Base-by-base conservation (phyloP, 2,113 vertebrate species). In the Argyrosomus japonicus region DNA sequence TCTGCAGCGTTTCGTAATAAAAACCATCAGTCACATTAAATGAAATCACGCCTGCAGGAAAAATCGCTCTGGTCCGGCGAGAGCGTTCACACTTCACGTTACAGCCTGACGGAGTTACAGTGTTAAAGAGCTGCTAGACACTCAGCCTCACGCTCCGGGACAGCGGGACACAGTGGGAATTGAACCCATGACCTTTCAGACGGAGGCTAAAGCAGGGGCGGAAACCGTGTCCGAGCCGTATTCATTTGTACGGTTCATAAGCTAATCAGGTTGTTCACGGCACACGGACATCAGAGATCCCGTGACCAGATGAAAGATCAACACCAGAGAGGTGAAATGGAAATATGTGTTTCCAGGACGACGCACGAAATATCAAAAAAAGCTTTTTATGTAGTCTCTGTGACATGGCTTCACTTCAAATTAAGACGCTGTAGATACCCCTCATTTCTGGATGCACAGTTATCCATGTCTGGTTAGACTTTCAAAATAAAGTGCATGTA, bases 131-230 rank as follows among this genome's bases (percentile, higher is more conserved):
- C 60, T 0, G 17, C 6, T 2, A 2, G 63, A 56, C 70, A 9
- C 25, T 21, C 57, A 21, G 56, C 50, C 53, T 0, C 47, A 29
- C 17, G 21, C 82, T 67, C 11, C 70, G 13, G 81, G 77, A 18
- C 18, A 1, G 53, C 61, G 0, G 29, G 53, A 25, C 18, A 27
- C 48, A 12, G 23, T 11, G 79, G 87, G 88, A 89, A 63, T 47
- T 75, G 79, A 90, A 85, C 86, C 83, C 4, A 58, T 65, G 83
- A 89, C 85, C 87, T 86, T 57, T 7, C 21, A 68, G 72, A 47
- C 8, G 2, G 48, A 71, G 53, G 65, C 18, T 1, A 11, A 62
- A 40, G 56, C 19, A 0, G 36, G 61, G 60, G n/a, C 12, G 6
- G 18, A 47, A 67, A 48, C 21, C 14, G 19, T 32, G 76, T 67